These are phyloP conservation scores for Drosophila meridiana DNA, from an alignment of 2,888 invertebrate genomes.

Conservation along the genomic window DNA sequence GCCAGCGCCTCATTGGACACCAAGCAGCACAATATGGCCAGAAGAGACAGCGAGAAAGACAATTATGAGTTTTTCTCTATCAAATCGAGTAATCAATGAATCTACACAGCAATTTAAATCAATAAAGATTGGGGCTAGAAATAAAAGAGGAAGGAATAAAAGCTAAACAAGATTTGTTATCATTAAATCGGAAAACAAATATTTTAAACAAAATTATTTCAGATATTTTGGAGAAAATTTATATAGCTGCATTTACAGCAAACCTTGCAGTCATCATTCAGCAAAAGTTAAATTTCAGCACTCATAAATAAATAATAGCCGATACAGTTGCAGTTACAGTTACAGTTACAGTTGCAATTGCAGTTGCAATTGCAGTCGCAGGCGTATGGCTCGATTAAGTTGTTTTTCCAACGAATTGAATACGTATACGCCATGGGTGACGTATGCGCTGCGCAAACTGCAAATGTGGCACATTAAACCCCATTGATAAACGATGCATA, in stretches of 20 bases:
- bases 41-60: conserved; percentile 11
- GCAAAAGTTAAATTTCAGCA: conserved; percentile 6
- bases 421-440: conserved; percentile 18
- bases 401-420: conserved; percentile 12
- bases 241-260: conserved; percentile 4
- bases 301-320: conserved; percentile 21
- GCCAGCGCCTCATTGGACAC: conserved; percentile 31
- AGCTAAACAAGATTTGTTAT: too few species aligned
- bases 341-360: neutral
- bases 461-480: conserved; percentile 1
- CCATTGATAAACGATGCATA: conserved; percentile 15
- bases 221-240: too few species aligned
- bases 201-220: too few species aligned
- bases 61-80: conserved; percentile 4
- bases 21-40: conserved; percentile 17
- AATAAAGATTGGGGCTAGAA: conserved; percentile 9
- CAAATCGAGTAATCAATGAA: conserved; percentile 1
- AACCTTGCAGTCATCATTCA: neutral
- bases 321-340: neutral
- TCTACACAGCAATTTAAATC: conserved; percentile 3
- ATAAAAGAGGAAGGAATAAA: neutral
- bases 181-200: too few species aligned
- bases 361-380: neutral
- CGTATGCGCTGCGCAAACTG: conserved; percentile 8
- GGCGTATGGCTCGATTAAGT: conserved; percentile 14